Evolutionary conservation across 2,888 invertebrate species (phyloP).

Genomic region (Volucella inflata): DNA sequence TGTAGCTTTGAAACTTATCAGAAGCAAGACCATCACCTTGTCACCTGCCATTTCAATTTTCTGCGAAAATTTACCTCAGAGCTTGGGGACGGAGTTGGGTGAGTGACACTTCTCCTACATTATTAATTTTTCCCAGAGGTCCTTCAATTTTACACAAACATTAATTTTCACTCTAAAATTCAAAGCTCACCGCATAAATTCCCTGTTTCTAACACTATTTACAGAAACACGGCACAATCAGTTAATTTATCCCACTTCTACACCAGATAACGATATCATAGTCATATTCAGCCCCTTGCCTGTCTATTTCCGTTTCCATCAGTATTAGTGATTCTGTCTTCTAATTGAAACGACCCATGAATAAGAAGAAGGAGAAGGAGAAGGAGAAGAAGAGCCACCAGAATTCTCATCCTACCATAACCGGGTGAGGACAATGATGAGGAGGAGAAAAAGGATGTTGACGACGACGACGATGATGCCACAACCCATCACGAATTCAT

Average conservation of each 20-base stretch:
- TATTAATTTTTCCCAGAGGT: conserved; percentile 50
- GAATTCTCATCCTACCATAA: not conserved
- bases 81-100: not conserved
- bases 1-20: too few species aligned
- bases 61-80: not conserved
- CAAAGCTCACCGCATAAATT: conserved; percentile 54
- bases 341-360: conserved; percentile 64
- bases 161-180: conserved; percentile 50
- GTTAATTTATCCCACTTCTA: conserved; percentile 56
- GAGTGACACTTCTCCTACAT: conserved; percentile 43
- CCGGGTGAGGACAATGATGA: too few species aligned
- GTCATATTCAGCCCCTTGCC: conserved; percentile 21
- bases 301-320: not conserved
- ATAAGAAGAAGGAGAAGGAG: conserved; percentile 19
- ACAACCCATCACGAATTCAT: conserved; percentile 43
- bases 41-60: not conserved
- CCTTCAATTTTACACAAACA: conserved; percentile 43
- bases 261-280: conserved; percentile 54
- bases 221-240: conserved; percentile 53
- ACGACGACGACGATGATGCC: not conserved
- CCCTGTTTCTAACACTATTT: conserved; percentile 65
- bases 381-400: conserved; percentile 8
- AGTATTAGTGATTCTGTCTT: not conserved
- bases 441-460: too few species aligned
- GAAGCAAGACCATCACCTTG: too few species aligned